These are phyloP conservation scores for Ondatra zibethicus DNA, from an alignment of 2,113 vertebrate species.

Conservation along the genomic window DNA sequence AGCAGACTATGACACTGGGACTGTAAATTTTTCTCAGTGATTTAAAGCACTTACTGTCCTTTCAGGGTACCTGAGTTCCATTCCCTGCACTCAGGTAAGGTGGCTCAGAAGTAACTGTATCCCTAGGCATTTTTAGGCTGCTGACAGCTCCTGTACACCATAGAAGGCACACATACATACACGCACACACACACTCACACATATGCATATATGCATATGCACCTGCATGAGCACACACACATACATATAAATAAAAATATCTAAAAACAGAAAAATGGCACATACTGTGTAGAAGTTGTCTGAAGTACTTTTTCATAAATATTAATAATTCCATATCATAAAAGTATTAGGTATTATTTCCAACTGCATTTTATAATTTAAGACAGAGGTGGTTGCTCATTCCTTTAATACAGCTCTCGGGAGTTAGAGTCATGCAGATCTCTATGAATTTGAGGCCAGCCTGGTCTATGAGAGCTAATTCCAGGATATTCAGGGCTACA, in stretches of 20 bases:
- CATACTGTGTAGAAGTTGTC: not conserved
- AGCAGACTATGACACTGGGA: not conserved
- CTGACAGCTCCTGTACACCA: no score
- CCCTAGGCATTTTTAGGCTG: not conserved
- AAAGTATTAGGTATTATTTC: not conserved
- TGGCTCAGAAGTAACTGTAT: no score
- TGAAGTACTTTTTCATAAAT: not conserved
- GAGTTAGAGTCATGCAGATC: no score
- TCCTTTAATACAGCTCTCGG: no score
- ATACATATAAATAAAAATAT: not conserved
- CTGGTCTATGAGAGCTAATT: no score
- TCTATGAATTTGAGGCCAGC: no score
- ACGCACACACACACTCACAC: not conserved
- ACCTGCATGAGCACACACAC: not conserved
- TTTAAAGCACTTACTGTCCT: not conserved
- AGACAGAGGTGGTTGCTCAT: no score
- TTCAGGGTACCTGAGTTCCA: not conserved
- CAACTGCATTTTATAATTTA: not conserved
- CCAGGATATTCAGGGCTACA: no score
- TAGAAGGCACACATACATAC: not conserved
- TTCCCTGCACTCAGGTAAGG: not conserved
- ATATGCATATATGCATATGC: no score
- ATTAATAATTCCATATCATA: not conserved
- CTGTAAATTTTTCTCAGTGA: no score
- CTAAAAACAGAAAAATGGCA: not conserved